These are phyloP conservation scores for Platycercus adscitus DNA, from an alignment of 2,113 vertebrate genomes.

Conservation along the genomic window DNA sequence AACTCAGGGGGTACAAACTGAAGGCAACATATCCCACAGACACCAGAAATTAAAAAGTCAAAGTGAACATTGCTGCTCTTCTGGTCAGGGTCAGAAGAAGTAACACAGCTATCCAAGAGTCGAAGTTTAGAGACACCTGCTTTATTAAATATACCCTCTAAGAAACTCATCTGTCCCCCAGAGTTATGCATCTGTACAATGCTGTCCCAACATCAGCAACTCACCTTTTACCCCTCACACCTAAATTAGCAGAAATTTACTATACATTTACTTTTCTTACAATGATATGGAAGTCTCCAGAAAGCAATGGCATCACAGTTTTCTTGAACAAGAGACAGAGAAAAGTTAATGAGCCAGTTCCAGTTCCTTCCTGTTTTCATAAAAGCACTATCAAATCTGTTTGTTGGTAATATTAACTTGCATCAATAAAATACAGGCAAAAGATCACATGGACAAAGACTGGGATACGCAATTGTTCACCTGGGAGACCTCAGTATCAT, in stretches of 20 bases:
- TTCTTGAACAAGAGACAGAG: background rate
- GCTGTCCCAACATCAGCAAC: background rate
- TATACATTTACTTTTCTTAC: background rate
- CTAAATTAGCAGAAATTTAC: background rate
- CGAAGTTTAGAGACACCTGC: background rate
- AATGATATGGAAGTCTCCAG: background rate
- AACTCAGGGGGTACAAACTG: background rate
- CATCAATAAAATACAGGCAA: background rate
- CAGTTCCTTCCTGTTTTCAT: slow-evolving; percentile 5
- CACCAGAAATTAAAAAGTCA: background rate
- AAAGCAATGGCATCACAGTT: background rate
- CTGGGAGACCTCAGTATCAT: background rate
- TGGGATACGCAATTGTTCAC: background rate
- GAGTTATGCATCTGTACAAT: background rate
- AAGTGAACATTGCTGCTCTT: background rate
- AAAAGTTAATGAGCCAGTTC: background rate
- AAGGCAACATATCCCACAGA: background rate
- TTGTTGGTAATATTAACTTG: background rate
- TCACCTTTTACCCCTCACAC: background rate
- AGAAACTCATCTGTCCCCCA: background rate
- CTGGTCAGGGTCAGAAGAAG: background rate
- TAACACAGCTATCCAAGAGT: background rate
- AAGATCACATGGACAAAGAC: background rate
- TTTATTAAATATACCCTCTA: background rate
- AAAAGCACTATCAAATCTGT: background rate